phyloP scores from a whole-genome alignment of 2,888 invertebrate species.

The Punctoribates punctum region DNA sequence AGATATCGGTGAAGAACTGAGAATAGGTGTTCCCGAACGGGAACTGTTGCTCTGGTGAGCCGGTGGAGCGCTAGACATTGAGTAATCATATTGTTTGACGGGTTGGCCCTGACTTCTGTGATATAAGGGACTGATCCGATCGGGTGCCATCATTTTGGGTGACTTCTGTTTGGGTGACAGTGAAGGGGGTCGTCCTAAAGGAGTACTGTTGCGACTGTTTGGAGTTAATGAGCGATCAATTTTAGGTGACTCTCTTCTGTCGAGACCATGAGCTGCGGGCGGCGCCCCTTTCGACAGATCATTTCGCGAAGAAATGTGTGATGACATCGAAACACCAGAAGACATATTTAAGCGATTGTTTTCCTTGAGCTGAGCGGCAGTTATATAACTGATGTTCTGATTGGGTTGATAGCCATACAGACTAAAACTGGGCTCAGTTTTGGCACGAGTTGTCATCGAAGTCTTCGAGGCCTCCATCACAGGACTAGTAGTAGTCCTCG shows the following conservation, averaged over 20 bases:
- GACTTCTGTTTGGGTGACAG: conserved; percentile 46
- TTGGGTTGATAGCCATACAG: conserved; percentile 55
- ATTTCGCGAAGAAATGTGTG: neutral
- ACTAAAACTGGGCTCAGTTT: conserved; percentile 51
- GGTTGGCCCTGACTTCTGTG: conserved; percentile 32
- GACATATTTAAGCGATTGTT: conserved; percentile 47
- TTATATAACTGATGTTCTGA: conserved; percentile 50
- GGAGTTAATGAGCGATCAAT: conserved; percentile 47
- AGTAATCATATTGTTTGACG: conserved; percentile 21
- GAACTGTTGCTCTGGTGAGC: conserved; percentile 46
- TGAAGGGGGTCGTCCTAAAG: conserved; percentile 39
- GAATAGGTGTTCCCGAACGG: conserved; percentile 43
- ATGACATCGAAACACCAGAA: conserved; percentile 44
- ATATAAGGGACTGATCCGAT: conserved; percentile 46
- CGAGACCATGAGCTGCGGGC: conserved; percentile 21
- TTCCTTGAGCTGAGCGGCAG: conserved; percentile 52
- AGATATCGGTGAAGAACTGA: conserved; percentile 41
- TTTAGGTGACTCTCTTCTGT: conserved; percentile 41
- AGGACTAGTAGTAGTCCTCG: conserved; percentile 10
- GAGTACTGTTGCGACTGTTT: conserved; percentile 43
- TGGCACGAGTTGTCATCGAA: conserved; percentile 28
- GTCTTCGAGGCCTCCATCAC: conserved; percentile 22
- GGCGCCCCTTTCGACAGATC: conserved; percentile 16
- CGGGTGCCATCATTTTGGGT: conserved; percentile 42
- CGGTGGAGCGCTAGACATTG: conserved; percentile 46